phyloP scores from a whole-genome alignment of 2,113 vertebrate species.

The Miniopterus natalensis region DNA sequence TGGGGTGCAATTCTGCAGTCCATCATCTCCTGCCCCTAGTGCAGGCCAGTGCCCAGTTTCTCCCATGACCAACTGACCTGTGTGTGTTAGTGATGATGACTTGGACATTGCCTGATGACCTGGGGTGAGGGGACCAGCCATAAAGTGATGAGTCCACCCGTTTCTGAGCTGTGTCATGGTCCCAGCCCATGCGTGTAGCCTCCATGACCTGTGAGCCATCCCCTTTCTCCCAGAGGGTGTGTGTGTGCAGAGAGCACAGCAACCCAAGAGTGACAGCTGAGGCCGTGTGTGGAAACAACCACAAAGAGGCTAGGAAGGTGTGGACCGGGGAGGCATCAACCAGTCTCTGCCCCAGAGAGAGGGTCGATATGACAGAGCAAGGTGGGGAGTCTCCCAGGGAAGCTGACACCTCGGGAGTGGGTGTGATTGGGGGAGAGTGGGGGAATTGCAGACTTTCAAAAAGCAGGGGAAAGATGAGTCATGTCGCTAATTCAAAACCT shows the following conservation, averaged over 20 bases:
- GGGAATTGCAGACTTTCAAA: neutral
- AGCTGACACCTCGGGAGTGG: neutral
- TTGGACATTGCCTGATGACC: neutral
- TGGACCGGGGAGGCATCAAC: too few species aligned
- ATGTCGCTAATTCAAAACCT: neutral
- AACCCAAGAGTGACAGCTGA: neutral
- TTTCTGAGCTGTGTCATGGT: neutral
- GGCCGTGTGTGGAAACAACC: neutral
- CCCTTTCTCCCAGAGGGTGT: neutral
- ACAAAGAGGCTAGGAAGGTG: neutral
- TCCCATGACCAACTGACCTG: neutral
- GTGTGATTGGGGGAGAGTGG: neutral
- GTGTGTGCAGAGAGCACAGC: neutral
- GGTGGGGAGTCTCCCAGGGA: neutral
- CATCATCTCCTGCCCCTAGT: too few species aligned
- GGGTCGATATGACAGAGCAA: neutral
- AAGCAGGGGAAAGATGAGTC: conserved; percentile 57
- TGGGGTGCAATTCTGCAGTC: neutral
- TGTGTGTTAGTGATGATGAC: neutral
- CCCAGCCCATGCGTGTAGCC: neutral
- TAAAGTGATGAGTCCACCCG: neutral
- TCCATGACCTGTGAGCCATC: neutral
- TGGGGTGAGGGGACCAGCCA: neutral
- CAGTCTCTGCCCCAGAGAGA: neutral
- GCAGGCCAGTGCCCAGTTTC: neutral